Percentiles rank a stretch among this genome's conserved stretches.
phyloP scores from a whole-genome alignment of 2,113 vertebrate genomes.

The Podarcis muralis region DNA sequence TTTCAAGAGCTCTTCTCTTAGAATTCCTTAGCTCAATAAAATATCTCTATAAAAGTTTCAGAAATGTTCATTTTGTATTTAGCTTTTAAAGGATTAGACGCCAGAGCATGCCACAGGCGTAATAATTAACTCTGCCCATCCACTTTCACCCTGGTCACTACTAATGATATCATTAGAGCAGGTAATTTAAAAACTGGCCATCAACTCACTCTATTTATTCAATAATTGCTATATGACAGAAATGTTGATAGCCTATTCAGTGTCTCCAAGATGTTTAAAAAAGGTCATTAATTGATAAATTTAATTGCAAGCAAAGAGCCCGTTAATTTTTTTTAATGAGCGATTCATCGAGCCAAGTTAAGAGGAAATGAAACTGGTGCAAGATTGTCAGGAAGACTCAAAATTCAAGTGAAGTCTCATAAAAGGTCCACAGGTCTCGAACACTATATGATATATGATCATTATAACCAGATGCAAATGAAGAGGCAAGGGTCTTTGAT shows the following conservation, averaged over 20 bases:
- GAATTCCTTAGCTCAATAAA: background rate
- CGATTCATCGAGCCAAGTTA: background rate
- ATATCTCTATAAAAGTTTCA: background rate
- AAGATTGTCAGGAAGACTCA: constrained; percentile 9
- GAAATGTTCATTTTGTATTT: background rate
- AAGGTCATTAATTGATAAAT: constrained; percentile 31
- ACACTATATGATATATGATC: too few species aligned
- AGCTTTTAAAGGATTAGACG: background rate
- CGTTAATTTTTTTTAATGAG: background rate
- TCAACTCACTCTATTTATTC: constrained; percentile 22
- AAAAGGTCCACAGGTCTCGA: too few species aligned
- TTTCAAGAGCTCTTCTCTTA: background rate
- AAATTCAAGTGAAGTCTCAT: background rate
- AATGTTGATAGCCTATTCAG: background rate
- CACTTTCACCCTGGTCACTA: background rate
- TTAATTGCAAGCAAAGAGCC: background rate
- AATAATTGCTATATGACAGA: constrained; percentile 23
- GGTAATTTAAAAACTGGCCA: constrained; percentile 32
- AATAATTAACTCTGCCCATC: constrained; percentile 30
- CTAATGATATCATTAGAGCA: background rate
- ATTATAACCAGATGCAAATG: background rate
- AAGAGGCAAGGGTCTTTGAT: background rate
- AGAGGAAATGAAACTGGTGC: background rate
- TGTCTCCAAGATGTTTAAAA: background rate
- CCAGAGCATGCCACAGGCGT: background rate